Percentiles rank a stretch among this genome's conserved stretches.
Evolutionary conservation across 2,797 vertebrate species (phyloP).

Genomic region (Alosa sapidissima): DNA sequence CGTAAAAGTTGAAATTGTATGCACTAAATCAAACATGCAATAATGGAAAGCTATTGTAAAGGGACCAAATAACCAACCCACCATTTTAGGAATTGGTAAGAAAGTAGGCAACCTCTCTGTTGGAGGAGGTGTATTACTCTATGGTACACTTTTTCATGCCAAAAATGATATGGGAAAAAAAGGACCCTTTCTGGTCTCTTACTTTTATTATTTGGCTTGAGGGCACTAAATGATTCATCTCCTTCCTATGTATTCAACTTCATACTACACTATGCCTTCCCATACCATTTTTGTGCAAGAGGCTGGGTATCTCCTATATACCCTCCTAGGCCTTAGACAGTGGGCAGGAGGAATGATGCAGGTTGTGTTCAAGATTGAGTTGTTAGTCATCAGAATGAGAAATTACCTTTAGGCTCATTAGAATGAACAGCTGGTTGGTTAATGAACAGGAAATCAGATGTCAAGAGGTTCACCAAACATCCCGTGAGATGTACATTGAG

Average conservation of each 20-base stretch:
- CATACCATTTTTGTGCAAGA: not conserved
- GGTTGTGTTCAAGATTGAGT: constrained; percentile 63
- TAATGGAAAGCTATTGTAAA: constrained; percentile 20
- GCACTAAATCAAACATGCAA: constrained; percentile 18
- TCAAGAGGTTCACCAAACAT: constrained; percentile 77
- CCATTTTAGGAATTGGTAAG: not conserved
- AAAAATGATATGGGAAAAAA: not conserved
- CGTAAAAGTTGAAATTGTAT: not conserved
- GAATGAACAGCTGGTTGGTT: constrained; percentile 83
- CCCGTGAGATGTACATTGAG: constrained; percentile 70
- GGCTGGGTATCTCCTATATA: constrained; percentile 1
- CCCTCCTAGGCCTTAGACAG: constrained; percentile 45
- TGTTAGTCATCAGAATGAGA: constrained; percentile 68
- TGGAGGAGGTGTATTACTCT: not conserved
- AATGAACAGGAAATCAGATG: constrained; percentile 81
- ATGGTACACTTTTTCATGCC: not conserved
- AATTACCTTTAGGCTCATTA: constrained; percentile 80
- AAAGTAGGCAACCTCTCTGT: not conserved
- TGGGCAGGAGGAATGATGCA: constrained; percentile 63
- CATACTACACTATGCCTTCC: not conserved
- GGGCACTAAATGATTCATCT: constrained; percentile 13
- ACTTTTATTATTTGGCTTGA: constrained; percentile 21
- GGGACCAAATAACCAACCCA: constrained; percentile 9
- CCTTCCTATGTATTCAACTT: not conserved
- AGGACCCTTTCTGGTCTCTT: not conserved